Evolutionary conservation across 1,140 invertebrate genomes (phyloP).

Genomic region (Trialeurodes vaporariorum): DNA sequence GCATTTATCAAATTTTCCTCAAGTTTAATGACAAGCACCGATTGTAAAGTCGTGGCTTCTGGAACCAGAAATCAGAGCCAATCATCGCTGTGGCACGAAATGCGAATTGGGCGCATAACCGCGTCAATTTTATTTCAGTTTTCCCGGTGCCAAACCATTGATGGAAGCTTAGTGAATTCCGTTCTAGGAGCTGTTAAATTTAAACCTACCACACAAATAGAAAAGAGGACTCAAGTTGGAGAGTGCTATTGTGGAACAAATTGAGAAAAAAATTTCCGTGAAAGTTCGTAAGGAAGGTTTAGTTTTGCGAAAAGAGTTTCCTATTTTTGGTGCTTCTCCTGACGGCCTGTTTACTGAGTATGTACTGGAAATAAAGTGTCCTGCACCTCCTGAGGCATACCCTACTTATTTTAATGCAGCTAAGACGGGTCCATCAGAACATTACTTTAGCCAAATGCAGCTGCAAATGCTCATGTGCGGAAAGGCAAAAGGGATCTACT

Average conservation of each 20-base stretch:
- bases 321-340: constrained; percentile 34
- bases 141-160: constrained; percentile 12
- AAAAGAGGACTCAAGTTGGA: constrained; percentile 5
- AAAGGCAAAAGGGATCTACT: constrained; percentile 31
- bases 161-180: not conserved
- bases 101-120: constrained; percentile 28
- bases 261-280: constrained; percentile 8
- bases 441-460: constrained; percentile 38
- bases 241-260: constrained; percentile 4
- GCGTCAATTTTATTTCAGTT: constrained; percentile 24
- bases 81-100: constrained; percentile 19
- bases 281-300: constrained; percentile 20
- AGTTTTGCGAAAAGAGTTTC: constrained; percentile 19
- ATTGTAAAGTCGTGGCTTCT: too few relatives aligned
- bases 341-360: constrained; percentile 36
- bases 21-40: too few relatives aligned
- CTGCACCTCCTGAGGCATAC: constrained; percentile 32
- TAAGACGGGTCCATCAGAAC: constrained; percentile 29
- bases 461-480: constrained; percentile 37
- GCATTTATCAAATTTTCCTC: too few relatives aligned
- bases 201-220: not conserved
- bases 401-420: constrained; percentile 33
- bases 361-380: constrained; percentile 39
- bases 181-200: constrained; percentile 3
- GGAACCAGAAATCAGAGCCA: constrained; percentile 12